phyloP scores from a whole-genome alignment of 2,113 vertebrate species.

The Panurus biarmicus region DNA sequence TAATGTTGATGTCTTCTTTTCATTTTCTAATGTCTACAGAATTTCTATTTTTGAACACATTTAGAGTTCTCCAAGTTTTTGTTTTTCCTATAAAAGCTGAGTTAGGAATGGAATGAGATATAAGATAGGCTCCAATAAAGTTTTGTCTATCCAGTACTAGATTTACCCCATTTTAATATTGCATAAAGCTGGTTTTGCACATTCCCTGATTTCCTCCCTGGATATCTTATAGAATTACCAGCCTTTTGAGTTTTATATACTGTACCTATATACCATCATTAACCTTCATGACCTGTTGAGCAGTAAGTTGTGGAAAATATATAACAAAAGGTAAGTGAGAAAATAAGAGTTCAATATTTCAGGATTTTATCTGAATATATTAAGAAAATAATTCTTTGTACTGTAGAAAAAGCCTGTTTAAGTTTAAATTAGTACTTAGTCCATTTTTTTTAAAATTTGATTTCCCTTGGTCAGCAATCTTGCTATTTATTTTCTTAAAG shows the following conservation, averaged over 20 bases:
- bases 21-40: neutral
- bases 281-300: neutral
- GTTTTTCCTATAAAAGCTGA: neutral
- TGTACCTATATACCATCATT: neutral
- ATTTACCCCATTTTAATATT: neutral
- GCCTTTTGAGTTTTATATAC: neutral
- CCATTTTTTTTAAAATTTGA: neutral
- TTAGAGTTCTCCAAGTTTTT: neutral
- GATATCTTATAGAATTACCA: neutral
- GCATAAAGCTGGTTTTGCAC: neutral
- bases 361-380: neutral
- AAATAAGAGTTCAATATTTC: neutral
- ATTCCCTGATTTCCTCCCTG: neutral
- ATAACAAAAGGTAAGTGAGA: neutral
- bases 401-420: neutral
- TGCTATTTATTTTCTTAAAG: neutral
- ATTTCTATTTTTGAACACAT: neutral
- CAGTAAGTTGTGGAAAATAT: neutral
- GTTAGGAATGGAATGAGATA: neutral
- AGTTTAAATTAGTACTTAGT: neutral
- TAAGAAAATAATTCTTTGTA: neutral
- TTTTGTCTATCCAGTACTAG: neutral
- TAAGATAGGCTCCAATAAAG: neutral
- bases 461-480: neutral
- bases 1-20: neutral